These are phyloP conservation scores for Galbula dea DNA, from an alignment of 2,113 vertebrate species.

Conservation along the genomic window DNA sequence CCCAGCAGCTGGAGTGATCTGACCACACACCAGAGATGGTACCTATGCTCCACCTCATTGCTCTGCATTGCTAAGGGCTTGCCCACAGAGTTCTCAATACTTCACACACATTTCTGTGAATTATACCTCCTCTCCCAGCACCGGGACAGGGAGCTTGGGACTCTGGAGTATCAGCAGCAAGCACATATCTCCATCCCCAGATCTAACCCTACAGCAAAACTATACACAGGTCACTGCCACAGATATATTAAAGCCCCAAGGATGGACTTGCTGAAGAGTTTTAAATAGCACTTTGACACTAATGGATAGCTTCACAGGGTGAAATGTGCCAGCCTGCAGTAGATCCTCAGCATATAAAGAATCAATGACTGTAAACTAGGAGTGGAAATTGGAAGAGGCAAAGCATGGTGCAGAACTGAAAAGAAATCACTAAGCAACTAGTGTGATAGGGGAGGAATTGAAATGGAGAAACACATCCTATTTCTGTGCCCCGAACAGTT, in stretches of 20 bases:
- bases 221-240: not conserved
- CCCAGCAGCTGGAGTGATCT: not conserved
- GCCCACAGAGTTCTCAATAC: not conserved
- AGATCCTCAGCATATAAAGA: conserved; percentile 47
- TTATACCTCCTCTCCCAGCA: not conserved
- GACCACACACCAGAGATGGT: not conserved
- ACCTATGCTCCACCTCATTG: not conserved
- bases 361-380: conserved; percentile 66
- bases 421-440: conserved; percentile 63
- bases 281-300: not conserved
- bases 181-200: not conserved
- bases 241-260: not conserved
- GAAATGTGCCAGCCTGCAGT: conserved; percentile 38
- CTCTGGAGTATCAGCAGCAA: not conserved
- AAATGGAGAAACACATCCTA: conserved; percentile 46
- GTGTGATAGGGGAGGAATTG: conserved; percentile 43
- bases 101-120: not conserved
- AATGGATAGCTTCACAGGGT: conserved; percentile 39
- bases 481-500: conserved; percentile 34
- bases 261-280: conserved; percentile 25
- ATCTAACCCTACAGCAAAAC: not conserved
- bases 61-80: not conserved
- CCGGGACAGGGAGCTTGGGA: not conserved
- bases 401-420: conserved; percentile 65
- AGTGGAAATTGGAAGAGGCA: conserved; percentile 67